phyloP scores from a whole-genome alignment of 2,888 invertebrate genomes.

The Muscina levida region DNA sequence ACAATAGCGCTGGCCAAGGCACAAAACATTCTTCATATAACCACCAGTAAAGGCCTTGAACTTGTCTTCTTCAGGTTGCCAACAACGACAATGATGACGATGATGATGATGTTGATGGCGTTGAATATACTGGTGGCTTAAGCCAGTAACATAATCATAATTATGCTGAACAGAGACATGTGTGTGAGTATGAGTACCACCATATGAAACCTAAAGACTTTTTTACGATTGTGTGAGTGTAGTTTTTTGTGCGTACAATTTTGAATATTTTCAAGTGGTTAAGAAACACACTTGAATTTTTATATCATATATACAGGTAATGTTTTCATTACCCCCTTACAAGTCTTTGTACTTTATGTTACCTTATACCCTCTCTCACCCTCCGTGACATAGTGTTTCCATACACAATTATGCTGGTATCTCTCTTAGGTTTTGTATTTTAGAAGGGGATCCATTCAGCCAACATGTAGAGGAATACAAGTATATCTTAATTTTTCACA shows the following conservation, averaged over 20 bases:
- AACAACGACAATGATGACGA: constrained; percentile 24
- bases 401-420: no score
- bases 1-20: no score
- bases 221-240: neutral
- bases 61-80: constrained; percentile 58
- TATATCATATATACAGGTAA: neutral
- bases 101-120: constrained; percentile 13
- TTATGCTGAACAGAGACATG: no score
- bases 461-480: no score
- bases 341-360: no score
- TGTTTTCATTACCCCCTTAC: no score
- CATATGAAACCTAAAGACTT: neutral
- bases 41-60: constrained; percentile 64
- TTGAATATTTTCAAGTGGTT: neutral
- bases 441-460: constrained; percentile 5
- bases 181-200: no score
- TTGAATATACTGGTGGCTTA: neutral
- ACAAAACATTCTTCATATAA: neutral
- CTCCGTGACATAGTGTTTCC: no score
- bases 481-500: no score
- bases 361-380: no score
- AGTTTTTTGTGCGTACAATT: neutral
- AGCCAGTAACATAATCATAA: neutral
- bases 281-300: neutral
- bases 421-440: neutral